These are phyloP conservation scores for Dicycla oo DNA, from an alignment of 2,888 invertebrate species.

Conservation along the genomic window DNA sequence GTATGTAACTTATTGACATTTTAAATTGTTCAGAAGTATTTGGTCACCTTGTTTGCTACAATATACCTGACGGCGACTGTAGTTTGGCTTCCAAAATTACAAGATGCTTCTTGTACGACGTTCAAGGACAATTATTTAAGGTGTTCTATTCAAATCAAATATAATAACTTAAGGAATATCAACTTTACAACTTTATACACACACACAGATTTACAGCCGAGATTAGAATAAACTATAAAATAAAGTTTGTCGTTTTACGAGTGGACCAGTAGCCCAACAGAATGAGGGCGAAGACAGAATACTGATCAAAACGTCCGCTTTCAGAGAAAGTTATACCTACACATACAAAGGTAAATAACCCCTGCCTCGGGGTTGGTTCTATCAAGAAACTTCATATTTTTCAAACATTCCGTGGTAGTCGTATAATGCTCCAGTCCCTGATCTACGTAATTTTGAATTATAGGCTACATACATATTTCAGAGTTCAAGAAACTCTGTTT, in stretches of 20 bases:
- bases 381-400: constrained; percentile 23
- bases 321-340: constrained; percentile 65
- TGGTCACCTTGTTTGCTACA: too few relatives aligned
- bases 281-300: constrained; percentile 64
- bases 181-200: too few relatives aligned
- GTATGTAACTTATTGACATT: too few relatives aligned
- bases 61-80: too few relatives aligned
- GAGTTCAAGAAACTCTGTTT: constrained; percentile 50
- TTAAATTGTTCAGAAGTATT: too few relatives aligned
- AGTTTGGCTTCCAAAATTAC: neutral
- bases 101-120: neutral
- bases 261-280: constrained; percentile 36
- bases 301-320: constrained; percentile 58
- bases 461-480: constrained; percentile 46
- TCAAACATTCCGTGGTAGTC: constrained; percentile 22
- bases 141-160: neutral
- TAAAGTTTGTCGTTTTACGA: constrained; percentile 24
- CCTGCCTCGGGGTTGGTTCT: constrained; percentile 33
- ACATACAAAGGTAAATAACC: constrained; percentile 62
- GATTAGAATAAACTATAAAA: constrained; percentile 8
- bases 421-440: constrained; percentile 24
- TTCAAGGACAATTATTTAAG: neutral
- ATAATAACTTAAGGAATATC: neutral
- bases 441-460: constrained; percentile 43
- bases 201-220: neutral